Evolutionary conservation across 2,797 vertebrate species (phyloP).

Genomic region (Hydrolagus colliei): DNA sequence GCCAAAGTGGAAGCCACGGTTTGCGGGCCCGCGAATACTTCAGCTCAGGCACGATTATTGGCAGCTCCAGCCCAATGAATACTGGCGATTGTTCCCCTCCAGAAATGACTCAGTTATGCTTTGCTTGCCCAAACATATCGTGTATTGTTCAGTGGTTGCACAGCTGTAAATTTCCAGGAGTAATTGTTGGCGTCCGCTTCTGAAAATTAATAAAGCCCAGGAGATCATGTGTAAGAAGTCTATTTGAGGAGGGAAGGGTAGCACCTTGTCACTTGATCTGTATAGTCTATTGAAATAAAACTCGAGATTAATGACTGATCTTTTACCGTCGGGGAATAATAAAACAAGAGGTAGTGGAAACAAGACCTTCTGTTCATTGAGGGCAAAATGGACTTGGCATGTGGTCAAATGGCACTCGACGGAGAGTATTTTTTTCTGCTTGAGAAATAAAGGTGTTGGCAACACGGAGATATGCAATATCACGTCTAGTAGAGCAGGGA

Average conservation of each 20-base stretch:
- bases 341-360: not conserved
- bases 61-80: not conserved
- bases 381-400: not conserved
- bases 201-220: not conserved
- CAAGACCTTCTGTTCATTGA: not conserved
- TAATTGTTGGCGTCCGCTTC: not conserved
- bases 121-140: not conserved
- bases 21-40: too few species aligned
- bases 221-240: not conserved
- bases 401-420: not conserved
- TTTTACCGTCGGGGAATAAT: not conserved
- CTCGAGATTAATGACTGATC: constrained; percentile 10
- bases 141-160: not conserved
- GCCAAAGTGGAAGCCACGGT: too few species aligned
- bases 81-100: not conserved
- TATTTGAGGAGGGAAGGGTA: not conserved
- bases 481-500: not conserved
- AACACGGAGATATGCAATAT: not conserved
- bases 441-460: not conserved
- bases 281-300: not conserved
- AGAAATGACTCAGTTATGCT: not conserved
- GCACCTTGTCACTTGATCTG: constrained; percentile 11
- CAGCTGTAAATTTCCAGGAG: not conserved
- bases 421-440: not conserved
- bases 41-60: too few species aligned